Percentiles rank a stretch among this genome's conserved stretches.
Conservation (phyloP, 2,888 invertebrate species). For the Dynastes hyllus region DNA sequence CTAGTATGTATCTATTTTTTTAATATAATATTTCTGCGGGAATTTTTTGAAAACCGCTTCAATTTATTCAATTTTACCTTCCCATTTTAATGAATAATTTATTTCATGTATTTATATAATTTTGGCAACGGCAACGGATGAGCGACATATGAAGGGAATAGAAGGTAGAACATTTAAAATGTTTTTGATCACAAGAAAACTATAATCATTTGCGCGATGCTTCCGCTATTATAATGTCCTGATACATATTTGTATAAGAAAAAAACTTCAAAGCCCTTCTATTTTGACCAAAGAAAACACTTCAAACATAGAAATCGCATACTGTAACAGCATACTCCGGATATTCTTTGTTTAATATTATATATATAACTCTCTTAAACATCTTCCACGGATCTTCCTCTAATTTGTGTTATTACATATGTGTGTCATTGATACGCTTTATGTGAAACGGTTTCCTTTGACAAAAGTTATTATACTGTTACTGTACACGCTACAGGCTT, state of each 20-base stretch:
- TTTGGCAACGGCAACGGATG: background rate
- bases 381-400: background rate
- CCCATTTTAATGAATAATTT: too few relatives aligned
- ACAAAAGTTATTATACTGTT: slow-evolving; percentile 14
- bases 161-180: slow-evolving; percentile 1
- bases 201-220: background rate
- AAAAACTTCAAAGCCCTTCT: slow-evolving; percentile 22
- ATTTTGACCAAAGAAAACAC: slow-evolving; percentile 13
- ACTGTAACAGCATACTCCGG: background rate
- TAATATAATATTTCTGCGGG: too few relatives aligned
- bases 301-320: slow-evolving; percentile 11
- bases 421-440: slow-evolving; percentile 1
- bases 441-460: slow-evolving; percentile 21
- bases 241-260: background rate
- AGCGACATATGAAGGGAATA: background rate
- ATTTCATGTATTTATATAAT: background rate
- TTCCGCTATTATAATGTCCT: slow-evolving; percentile 7
- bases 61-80: too few relatives aligned
- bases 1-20: too few relatives aligned
- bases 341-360: slow-evolving; percentile 24
- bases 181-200: background rate
- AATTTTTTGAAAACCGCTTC: too few relatives aligned
- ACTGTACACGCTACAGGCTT: background rate
- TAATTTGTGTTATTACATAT: slow-evolving; percentile 24
- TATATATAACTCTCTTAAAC: slow-evolving; percentile 13